Percentiles rank a stretch among this genome's conserved stretches.
phyloP scores from a whole-genome alignment of 1,140 invertebrate genomes.

The Rhyzopertha dominica region DNA sequence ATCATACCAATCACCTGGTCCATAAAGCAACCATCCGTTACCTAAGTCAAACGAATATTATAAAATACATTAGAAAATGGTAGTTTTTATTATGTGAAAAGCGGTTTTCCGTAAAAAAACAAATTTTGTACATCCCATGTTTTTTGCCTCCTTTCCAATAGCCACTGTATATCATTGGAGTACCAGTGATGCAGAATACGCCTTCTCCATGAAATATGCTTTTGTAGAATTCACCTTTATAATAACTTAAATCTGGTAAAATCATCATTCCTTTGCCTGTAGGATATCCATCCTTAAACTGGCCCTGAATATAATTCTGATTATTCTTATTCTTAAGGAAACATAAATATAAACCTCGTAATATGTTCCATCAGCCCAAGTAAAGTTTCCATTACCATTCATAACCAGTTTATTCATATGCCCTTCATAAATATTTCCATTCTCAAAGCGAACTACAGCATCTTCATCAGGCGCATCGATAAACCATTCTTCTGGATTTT shows the following conservation, averaged over 20 bases:
- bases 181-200: slow-evolving; percentile 47
- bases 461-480: no score
- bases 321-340: slow-evolving; percentile 6
- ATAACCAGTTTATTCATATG: slow-evolving; percentile 21
- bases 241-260: slow-evolving; percentile 52
- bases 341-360: slow-evolving; percentile 42
- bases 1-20: slow-evolving; percentile 39
- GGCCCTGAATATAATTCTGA: slow-evolving; percentile 43
- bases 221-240: slow-evolving; percentile 51
- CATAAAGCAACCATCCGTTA: slow-evolving; percentile 42
- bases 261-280: slow-evolving; percentile 50
- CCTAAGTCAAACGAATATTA: slow-evolving; percentile 33
- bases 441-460: no score
- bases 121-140: slow-evolving; percentile 47
- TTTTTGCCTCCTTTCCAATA: slow-evolving; percentile 50
- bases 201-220: slow-evolving; percentile 54
- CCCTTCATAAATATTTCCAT: slow-evolving; percentile 34
- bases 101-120: no score
- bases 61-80: slow-evolving; percentile 1
- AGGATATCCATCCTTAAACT: slow-evolving; percentile 52
- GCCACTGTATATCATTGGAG: slow-evolving; percentile 49
- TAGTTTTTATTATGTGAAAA: no score
- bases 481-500: no score
- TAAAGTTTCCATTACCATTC: slow-evolving; percentile 49
- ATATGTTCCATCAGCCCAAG: slow-evolving; percentile 51